Evolutionary conservation across 1,140 invertebrate genomes (phyloP).

Genomic region (Drosophila tropicalis): DNA sequence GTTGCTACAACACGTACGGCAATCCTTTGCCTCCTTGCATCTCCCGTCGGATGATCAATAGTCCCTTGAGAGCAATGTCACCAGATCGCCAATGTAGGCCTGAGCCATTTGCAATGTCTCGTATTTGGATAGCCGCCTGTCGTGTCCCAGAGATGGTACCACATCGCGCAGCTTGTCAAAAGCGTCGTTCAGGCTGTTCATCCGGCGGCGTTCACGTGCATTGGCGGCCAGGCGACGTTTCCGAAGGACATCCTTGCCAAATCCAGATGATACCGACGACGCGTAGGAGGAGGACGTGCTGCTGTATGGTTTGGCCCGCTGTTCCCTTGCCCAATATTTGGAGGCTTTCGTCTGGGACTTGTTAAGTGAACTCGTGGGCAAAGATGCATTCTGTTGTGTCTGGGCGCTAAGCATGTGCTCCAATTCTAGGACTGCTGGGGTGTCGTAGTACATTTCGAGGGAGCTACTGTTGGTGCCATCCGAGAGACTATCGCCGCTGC

Average conservation of each 20-base stretch:
- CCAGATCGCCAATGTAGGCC: slow-evolving; percentile 90
- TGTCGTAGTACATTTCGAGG: slow-evolving; percentile 47
- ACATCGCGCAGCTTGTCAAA: slow-evolving; percentile 92
- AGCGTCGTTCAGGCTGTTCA: slow-evolving; percentile 93
- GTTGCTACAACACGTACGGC: slow-evolving; percentile 50
- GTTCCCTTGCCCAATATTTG: slow-evolving; percentile 51
- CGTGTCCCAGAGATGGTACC: slow-evolving; percentile 88
- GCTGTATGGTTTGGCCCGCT: slow-evolving; percentile 59
- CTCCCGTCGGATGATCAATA: slow-evolving; percentile 37
- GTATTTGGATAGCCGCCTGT: slow-evolving; percentile 93
- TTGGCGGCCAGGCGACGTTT: slow-evolving; percentile 90
- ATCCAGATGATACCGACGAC: not conserved
- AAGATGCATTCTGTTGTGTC: slow-evolving; percentile 38
- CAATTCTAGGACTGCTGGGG: slow-evolving; percentile 56
- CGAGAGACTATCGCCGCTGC: slow-evolving; percentile 58
- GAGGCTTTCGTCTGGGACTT: slow-evolving; percentile 47
- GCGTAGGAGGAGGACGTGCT: not conserved
- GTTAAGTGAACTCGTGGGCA: not conserved
- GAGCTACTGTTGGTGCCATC: slow-evolving; percentile 56
- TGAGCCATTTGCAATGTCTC: slow-evolving; percentile 95
- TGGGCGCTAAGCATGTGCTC: slow-evolving; percentile 63
- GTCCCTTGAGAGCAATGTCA: slow-evolving; percentile 84
- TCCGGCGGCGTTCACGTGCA: slow-evolving; percentile 90
- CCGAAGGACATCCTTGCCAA: slow-evolving; percentile 84
- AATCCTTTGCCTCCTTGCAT: not conserved